Base-by-base conservation (phyloP, 2,797 vertebrate species). In the Nannoperca australis region DNA sequence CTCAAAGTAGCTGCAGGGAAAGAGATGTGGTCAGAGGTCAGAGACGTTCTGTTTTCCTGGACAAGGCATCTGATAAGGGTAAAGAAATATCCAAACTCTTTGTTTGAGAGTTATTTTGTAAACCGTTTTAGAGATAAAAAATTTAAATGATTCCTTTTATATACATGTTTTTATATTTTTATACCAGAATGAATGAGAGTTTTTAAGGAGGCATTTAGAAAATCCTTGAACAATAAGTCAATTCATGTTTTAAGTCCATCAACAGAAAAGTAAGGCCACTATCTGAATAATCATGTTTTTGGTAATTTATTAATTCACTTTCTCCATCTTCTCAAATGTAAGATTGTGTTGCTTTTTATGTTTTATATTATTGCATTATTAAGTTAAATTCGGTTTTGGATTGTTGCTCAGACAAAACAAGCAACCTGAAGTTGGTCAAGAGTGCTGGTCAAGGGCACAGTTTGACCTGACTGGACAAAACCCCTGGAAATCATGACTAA, bases 1-100 rank as follows among this genome's bases (percentile, higher is more conserved):
- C 90, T 99, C 97, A 91, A 99, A 98, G 91, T 97, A 98, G 90
- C 97, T 99, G 94, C 22, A 72, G n/a, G 34, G 42, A 36, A 76
- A 66, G 15, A 63, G 70, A 38, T 18, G 5, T 74, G 49, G 81
- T 81, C 65, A 81, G 42, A 64, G 22, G 70, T 70, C 10, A 81
- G 65, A 63, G 34, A 58, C 5, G 18, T 24, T 62, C 14, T 9
- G 8, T 13, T 66, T 72, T 72, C 11, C 42, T 14, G 12, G 12
- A 58, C 24, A 51, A 55, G 10, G 17, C 50, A 18, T 70, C 9
- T 12, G 27, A 5, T 70, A 32, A 20, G 40, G 4, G 44, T 13
- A 9, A 22, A 32, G n/a, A 44, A 22, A 61, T 13, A 32, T 12
- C 14, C 10, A 3, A 54, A 53, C 15, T 22, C 15, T 17, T 12